Evolutionary conservation across 2,113 vertebrate species (phyloP).

Genomic region (Nannobrachium achirus): DNA sequence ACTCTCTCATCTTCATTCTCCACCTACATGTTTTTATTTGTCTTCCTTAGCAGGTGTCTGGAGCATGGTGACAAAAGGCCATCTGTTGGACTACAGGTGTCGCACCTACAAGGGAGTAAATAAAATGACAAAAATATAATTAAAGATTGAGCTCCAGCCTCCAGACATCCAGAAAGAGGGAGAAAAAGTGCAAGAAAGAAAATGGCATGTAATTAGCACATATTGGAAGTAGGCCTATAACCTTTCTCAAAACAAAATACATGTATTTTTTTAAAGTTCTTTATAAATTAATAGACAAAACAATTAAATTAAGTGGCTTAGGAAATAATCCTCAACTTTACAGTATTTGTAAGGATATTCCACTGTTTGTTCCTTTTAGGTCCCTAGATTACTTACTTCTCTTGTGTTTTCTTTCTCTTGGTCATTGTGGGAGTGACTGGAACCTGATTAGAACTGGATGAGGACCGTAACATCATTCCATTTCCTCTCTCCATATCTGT

Average conservation of each 20-base stretch:
- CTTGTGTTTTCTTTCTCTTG: slow-evolving; percentile 51
- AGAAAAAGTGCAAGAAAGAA: too few relatives aligned
- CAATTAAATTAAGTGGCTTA: too few relatives aligned
- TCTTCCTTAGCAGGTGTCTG: slow-evolving; percentile 38
- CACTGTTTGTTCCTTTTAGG: too few relatives aligned
- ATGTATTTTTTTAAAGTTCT: too few relatives aligned
- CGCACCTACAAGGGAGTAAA: slow-evolving; percentile 13
- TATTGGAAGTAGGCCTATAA: too few relatives aligned
- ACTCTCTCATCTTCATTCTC: slow-evolving; percentile 8
- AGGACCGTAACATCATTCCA: neutral
- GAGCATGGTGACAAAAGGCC: slow-evolving; percentile 57
- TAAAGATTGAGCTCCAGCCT: neutral
- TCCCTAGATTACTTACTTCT: slow-evolving; percentile 51
- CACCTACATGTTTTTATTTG: slow-evolving; percentile 23
- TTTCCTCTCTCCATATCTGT: neutral
- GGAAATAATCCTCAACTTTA: too few relatives aligned
- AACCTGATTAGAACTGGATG: neutral
- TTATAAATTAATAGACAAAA: too few relatives aligned
- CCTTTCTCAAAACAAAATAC: too few relatives aligned
- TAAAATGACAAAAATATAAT: neutral
- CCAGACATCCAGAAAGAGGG: neutral
- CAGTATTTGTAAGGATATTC: too few relatives aligned
- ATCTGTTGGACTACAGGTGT: slow-evolving; percentile 58
- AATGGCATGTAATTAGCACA: too few relatives aligned
- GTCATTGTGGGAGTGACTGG: slow-evolving; percentile 21